Base-by-base conservation (phyloP, 2,888 invertebrate species). In the Noctua fimbriata region DNA sequence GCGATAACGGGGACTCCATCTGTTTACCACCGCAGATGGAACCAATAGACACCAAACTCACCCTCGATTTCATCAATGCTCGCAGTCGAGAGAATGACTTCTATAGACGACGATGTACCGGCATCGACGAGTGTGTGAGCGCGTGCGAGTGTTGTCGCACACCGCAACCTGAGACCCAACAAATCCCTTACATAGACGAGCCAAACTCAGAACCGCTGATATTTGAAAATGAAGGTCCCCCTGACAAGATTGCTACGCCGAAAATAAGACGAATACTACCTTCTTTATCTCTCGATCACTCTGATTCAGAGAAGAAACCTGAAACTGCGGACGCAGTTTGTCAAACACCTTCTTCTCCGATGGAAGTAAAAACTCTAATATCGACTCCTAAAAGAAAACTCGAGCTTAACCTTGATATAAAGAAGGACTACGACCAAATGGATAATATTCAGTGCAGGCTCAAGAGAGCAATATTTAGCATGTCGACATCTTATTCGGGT, bases 101-200 rank as follows among this genome's bases (percentile, higher is more conserved):
- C 49, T 94, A 93, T 80, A 89, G 94, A 71, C 92, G 94, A 3
- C 92, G 96, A 52, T 95, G 95, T 90, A 96, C 96, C 4, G 95
- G 92, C 6, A 89, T 94, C 21, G 94, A 94, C 80, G 96, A 96
- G 76, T 97, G 96, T 86, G 96, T 94, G 41, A 96, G 95, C 84
- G 96, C 96, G 12, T 97, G 96, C 86, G 96, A 96, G 58, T 97
- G 96, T 83, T 97, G 96, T 82, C 96, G 96, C 77, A 94, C 95
- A 52, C 96, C 96, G 63, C 96, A 96, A 79, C 96, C 96, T 0
- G 96, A 97, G 80, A 81, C 94, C 0, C 94, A 94, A 44, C 94
- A 92, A 52, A 97, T 97, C 81, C 97, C 97, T 0, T 97, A 88
- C 89, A 97, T 97, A 72, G 97, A 97, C 89, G 97, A 96, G 79